Evolutionary conservation across 2,113 vertebrate species (phyloP), one percentile per base, ranked within the genome.

Genomic region (Passer montanus): DNA sequence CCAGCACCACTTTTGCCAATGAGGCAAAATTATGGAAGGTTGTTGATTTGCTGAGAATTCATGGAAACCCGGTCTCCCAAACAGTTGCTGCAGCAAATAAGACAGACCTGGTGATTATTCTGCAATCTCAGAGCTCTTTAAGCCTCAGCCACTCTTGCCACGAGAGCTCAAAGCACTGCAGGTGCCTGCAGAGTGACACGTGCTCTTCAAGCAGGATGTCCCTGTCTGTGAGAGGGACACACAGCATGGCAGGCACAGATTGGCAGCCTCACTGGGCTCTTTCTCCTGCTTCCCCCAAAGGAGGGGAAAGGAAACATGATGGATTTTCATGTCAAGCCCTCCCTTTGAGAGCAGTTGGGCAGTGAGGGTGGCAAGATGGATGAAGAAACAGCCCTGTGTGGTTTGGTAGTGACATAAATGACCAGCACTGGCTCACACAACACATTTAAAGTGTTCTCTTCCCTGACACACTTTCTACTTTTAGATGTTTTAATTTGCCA

Each of bases 401-500:
- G 5, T 77, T 85, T 46, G 14, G 47, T 82, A 37, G 18, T 43
- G 26, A 39, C 11, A 13, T 47, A 41, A 76, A 72, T 58, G 50
- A 43, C 20, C 58, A 76, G 49, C 30, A 43, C 33, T 44, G 35
- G 16, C 35, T 88, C 37, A 59, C 3, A 1, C 18, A 15, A 31
- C 58, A 46, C 26, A 35, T 63, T 63, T 55, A 41, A 67, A 80
- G 46, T 50, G 15, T 64, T 92, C 85, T 89, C 23, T 73, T 84
- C 56, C 26, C 39, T 43, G 46, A 70, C 28, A 23, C 13, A 21
- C 28, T 62, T 77, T 78, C 72, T 93, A n/a, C 53, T 91, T 89
- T 66, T 64, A 89, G 52, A 53, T 24, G 15, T 82, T 91, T 87
- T 78, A 46, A 79, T 91, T 95, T 93, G 35, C 49, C 63, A 15